Evolutionary conservation across 2,113 vertebrate species (phyloP).

Genomic region (Hemibagrus wyckioides): DNA sequence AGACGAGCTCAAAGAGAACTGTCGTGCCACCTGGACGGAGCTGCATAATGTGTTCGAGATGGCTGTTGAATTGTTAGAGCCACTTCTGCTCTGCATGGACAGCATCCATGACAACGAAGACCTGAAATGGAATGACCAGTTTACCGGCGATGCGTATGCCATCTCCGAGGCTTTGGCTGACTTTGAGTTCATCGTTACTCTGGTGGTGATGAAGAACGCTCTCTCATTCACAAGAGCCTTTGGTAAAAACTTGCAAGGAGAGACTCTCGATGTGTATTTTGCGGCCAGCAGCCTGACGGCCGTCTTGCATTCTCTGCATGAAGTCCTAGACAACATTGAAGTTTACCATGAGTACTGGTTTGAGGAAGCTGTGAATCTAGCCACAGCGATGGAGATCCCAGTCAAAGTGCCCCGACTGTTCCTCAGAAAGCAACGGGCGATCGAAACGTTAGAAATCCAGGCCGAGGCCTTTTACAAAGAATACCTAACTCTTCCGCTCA

Average conservation of each 20-base stretch:
- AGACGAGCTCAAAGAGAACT: conserved; percentile 79
- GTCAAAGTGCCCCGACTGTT: conserved; percentile 84
- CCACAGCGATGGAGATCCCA: conserved; percentile 81
- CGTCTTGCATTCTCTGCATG: conserved; percentile 85
- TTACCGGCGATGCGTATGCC: conserved; percentile 76
- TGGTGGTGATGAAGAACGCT: conserved; percentile 86
- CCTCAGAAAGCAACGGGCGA: conserved; percentile 73
- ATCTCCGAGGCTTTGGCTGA: conserved; percentile 85
- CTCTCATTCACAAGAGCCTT: conserved; percentile 86
- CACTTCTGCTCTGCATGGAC: conserved; percentile 87
- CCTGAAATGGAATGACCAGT: conserved; percentile 78
- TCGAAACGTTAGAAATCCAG: conserved; percentile 67
- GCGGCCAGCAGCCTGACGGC: conserved; percentile 85
- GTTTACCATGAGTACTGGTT: conserved; percentile 98
- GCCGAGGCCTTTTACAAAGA: conserved; percentile 90
- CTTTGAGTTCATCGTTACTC: conserved; percentile 88
- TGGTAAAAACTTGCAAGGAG: conserved; percentile 86
- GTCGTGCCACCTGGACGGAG: conserved; percentile 79
- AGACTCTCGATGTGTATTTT: conserved; percentile 79
- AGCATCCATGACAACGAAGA: conserved; percentile 82
- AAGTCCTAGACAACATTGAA: conserved; percentile 91
- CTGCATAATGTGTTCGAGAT: conserved; percentile 86
- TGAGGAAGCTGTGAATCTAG: conserved; percentile 87
- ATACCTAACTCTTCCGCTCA: conserved; percentile 81
- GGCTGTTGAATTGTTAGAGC: conserved; percentile 82